phyloP scores from a whole-genome alignment of 2,113 vertebrate genomes.

The Alexandromys fortis region DNA sequence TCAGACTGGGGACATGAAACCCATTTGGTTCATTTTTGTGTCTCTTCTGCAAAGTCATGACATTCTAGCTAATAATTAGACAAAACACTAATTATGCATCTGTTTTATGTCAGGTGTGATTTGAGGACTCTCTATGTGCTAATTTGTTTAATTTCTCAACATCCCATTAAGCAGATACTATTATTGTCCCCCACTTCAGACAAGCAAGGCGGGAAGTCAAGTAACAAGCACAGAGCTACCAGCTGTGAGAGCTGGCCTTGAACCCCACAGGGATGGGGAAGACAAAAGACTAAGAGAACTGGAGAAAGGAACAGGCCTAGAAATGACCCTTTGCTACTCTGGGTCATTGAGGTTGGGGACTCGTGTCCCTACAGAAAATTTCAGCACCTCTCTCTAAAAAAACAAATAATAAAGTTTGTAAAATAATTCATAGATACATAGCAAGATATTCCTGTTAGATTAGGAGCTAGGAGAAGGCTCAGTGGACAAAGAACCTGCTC shows the following conservation, averaged over 20 bases:
- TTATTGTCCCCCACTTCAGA: neutral
- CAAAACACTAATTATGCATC: neutral
- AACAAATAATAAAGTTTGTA: neutral
- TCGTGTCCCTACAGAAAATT: neutral
- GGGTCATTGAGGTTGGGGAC: neutral
- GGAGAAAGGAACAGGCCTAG: neutral
- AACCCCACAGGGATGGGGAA: neutral
- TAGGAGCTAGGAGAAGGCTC: neutral
- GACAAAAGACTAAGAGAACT: neutral
- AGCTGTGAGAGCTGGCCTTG: neutral
- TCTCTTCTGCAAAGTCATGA: neutral
- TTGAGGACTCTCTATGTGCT: neutral
- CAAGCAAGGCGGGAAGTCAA: neutral
- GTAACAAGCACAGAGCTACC: neutral
- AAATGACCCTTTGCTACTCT: neutral
- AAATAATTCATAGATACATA: neutral
- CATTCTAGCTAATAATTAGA: neutral
- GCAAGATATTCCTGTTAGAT: neutral
- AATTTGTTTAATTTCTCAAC: conserved; percentile 27
- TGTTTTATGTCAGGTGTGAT: neutral
- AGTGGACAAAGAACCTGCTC: neutral
- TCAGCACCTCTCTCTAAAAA: neutral
- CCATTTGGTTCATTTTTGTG: neutral
- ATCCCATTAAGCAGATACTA: neutral
- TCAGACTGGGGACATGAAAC: no score